A percentile compares a stretch with the other conserved stretches of the same genome.
These are phyloP conservation scores for Patella depressa DNA, from an alignment of 2,888 invertebrate genomes.

Conservation along the genomic window DNA sequence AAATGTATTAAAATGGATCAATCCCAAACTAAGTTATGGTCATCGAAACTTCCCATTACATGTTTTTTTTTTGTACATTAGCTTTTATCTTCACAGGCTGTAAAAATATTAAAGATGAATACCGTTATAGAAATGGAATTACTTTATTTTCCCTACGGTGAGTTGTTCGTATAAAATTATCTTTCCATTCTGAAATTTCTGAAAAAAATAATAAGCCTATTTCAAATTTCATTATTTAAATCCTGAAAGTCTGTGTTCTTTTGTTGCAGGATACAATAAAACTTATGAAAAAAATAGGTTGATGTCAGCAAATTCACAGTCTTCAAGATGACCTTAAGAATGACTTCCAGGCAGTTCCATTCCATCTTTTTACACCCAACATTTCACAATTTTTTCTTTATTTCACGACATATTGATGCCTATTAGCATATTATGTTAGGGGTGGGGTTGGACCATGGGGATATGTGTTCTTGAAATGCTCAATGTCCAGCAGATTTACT, in stretches of 20 bases:
- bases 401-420: background rate
- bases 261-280: slow-evolving; percentile 50
- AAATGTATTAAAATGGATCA: too few species aligned
- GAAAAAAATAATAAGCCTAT: background rate
- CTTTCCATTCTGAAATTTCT: background rate
- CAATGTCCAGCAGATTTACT: too few species aligned
- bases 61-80: background rate
- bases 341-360: background rate
- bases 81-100: slow-evolving; percentile 57
- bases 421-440: too few species aligned
- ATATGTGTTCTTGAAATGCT: too few species aligned
- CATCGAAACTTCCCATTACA: background rate
- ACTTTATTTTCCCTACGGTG: slow-evolving; percentile 68
- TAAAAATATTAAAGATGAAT: slow-evolving; percentile 63
- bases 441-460: too few species aligned
- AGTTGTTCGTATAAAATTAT: slow-evolving; percentile 25
- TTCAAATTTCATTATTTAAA: background rate
- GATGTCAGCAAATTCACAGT: slow-evolving; percentile 29
- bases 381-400: background rate
- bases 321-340: background rate
- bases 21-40: background rate
- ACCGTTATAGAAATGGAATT: slow-evolving; percentile 63
- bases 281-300: slow-evolving; percentile 52
- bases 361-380: background rate
- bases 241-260: background rate